A percentile compares a stretch with the other conserved stretches of the same genome.
Evolutionary conservation across 2,113 vertebrate species (phyloP).

Genomic region (Rousettus leschenaultii): DNA sequence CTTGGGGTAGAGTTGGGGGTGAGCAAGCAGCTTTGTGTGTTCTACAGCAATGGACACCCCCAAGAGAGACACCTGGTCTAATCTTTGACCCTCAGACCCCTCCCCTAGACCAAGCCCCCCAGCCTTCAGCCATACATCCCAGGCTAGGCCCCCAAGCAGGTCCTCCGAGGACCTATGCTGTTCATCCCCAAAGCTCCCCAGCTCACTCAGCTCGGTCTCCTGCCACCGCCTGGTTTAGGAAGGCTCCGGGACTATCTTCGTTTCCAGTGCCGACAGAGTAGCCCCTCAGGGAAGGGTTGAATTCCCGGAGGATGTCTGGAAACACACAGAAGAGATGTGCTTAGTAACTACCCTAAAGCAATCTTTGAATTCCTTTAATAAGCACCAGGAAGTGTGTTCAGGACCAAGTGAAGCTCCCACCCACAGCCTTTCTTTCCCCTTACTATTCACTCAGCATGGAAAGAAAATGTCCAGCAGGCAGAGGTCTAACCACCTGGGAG

Average conservation of each 20-base stretch:
- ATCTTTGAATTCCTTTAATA: background rate
- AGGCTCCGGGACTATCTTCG: background rate
- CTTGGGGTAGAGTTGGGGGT: background rate
- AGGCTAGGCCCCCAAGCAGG: background rate
- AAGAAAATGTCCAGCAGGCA: background rate
- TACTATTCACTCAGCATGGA: background rate
- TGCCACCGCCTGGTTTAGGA: constrained; percentile 82
- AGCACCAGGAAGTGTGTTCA: background rate
- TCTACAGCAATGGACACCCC: background rate
- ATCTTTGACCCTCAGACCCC: background rate
- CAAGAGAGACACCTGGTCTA: background rate
- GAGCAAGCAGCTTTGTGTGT: background rate
- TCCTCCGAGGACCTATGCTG: background rate
- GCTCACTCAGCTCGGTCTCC: constrained; percentile 76
- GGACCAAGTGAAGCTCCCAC: background rate
- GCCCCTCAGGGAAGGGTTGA: constrained; percentile 81
- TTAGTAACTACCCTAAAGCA: background rate
- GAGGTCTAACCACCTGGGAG: no score
- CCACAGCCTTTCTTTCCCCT: background rate
- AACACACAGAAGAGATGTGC: constrained; percentile 44
- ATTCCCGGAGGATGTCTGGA: constrained; percentile 85
- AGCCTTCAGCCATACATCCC: background rate
- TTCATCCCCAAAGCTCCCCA: background rate
- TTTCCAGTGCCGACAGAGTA: constrained; percentile 79
- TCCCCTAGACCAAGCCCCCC: background rate